These are phyloP conservation scores for Cistogaster globosa DNA, from an alignment of 2,888 invertebrate genomes.

Conservation along the genomic window DNA sequence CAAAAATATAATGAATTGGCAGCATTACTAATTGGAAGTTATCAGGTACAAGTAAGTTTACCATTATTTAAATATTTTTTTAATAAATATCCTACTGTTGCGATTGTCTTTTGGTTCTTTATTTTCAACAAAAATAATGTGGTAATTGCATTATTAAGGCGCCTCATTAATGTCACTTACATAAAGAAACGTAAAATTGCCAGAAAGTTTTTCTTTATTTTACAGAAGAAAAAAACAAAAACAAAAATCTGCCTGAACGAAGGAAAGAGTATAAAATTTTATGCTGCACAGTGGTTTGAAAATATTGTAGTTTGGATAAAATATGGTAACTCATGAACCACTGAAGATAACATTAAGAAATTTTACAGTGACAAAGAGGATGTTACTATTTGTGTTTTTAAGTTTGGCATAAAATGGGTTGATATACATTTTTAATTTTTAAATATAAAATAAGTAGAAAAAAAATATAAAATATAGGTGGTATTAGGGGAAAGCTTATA, in stretches of 20 bases:
- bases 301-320: too few species aligned
- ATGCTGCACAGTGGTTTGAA: too few species aligned
- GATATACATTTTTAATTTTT: too few species aligned
- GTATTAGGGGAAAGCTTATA: too few species aligned
- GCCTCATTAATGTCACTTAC: slow-evolving; percentile 67
- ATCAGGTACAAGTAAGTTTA: slow-evolving; percentile 47
- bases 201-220: slow-evolving; percentile 42
- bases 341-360: too few species aligned
- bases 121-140: slow-evolving; percentile 57
- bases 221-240: background rate
- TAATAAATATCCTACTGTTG: slow-evolving; percentile 46
- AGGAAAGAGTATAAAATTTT: slow-evolving; percentile 45
- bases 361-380: too few species aligned
- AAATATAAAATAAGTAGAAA: too few species aligned
- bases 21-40: slow-evolving; percentile 59
- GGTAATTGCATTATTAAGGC: slow-evolving; percentile 69
- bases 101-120: slow-evolving; percentile 11
- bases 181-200: slow-evolving; percentile 58
- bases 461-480: too few species aligned
- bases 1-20: slow-evolving; percentile 44
- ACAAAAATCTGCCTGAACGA: slow-evolving; percentile 26
- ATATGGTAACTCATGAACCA: too few species aligned
- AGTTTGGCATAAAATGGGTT: too few species aligned
- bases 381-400: too few species aligned
- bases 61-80: slow-evolving; percentile 46